These are phyloP conservation scores for Laticauda laticaudata DNA, from an alignment of 2,113 vertebrate genomes.

Conservation along the genomic window DNA sequence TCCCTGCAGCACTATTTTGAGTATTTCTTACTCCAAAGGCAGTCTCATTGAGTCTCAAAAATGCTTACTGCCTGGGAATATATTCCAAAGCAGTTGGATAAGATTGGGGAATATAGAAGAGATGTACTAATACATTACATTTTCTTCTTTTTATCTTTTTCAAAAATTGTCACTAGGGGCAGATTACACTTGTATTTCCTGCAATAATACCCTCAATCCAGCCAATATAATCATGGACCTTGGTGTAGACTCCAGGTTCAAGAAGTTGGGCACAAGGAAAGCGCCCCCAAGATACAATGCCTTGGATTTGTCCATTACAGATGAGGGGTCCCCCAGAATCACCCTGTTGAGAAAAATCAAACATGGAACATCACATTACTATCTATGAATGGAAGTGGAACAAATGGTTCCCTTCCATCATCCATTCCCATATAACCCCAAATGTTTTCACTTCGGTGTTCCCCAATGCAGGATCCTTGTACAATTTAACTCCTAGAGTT, in stretches of 20 bases:
- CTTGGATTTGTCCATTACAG: conserved; percentile 72
- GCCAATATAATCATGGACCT: conserved; percentile 68
- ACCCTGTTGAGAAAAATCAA: conserved; percentile 53
- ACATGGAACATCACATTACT: neutral
- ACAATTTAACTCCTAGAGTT: neutral
- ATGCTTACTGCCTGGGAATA: neutral
- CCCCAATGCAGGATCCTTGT: neutral
- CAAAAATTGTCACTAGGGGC: neutral
- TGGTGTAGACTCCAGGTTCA: conserved; percentile 75
- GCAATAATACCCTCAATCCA: conserved; percentile 74
- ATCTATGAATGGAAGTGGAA: neutral
- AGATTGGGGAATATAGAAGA: neutral
- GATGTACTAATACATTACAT: fast-evolving
- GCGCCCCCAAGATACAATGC: conserved; percentile 76
- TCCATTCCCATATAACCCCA: neutral
- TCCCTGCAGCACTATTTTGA: neutral
- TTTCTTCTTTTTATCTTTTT: neutral
- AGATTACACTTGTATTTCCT: neutral
- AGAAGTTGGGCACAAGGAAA: conserved; percentile 67
- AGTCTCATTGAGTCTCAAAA: neutral
- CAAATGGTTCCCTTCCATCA: neutral
- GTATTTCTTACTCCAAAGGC: neutral
- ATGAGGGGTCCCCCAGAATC: conserved; percentile 78
- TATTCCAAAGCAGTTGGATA: neutral
- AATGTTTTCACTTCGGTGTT: neutral